Base-by-base conservation (phyloP, 2,888 invertebrate species). In the Ochropleura plecta region DNA sequence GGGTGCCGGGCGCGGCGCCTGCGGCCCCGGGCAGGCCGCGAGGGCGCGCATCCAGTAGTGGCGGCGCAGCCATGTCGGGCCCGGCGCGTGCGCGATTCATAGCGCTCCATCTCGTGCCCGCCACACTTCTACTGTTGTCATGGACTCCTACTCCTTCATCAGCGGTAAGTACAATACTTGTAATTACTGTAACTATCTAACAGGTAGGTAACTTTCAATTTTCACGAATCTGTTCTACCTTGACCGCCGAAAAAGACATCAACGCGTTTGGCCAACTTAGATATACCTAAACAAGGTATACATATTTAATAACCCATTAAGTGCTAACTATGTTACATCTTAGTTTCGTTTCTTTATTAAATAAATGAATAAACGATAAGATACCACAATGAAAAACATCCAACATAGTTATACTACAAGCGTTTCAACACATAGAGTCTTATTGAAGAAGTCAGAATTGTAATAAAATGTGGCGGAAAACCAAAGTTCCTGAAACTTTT, bases 61-160 rank as follows among this genome's bases (percentile, higher is more conserved):
- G 87, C 93, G 94, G 94, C 95, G 94, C 95, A 95, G 95, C 95
- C 96, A 96, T 96, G 96, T 94, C 96, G 93, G 95, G 96, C 93
- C 96, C 94, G 95, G 95, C 94, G 95, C 95, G 95, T 93, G 93
- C 93, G 94, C 95, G 94, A 91, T 92, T 92, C 86, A 83, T 91
- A 85, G 93, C 93, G 94, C 91, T 92, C 85, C 92, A 91, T 89
- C 91, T 94, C 88, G 92, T 92, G 92, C 91, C 93, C 90, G 91
- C 92, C 89, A 90, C 90, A 88, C 88, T 95, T 88, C 92, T 95
- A 77, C 87, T 95, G 78, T 91, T 94, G 83, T 87, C 90, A 85
- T 90, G 90, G 92, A 90, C 88, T 85, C 91, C 91, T 67, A 79
- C 88, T 81, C 92, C 93, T 82, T 87, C 91, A 86, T 86, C 91